Conservation (phyloP, 2,888 invertebrate species). For the Fragum fragum region DNA sequence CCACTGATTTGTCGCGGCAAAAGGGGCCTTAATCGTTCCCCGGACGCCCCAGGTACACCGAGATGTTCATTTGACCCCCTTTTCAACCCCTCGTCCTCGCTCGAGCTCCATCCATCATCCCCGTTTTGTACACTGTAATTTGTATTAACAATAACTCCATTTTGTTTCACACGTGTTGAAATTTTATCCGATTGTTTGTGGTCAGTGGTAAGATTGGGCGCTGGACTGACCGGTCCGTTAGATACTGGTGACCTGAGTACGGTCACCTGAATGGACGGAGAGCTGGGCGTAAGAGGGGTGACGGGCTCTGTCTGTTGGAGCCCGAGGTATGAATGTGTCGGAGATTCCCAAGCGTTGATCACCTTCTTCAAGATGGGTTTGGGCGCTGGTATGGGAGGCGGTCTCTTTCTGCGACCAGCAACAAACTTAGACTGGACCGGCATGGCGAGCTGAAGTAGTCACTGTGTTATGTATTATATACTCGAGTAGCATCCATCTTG, state of each 20-base stretch:
- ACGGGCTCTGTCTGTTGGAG: neutral
- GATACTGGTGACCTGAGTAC: conserved; percentile 12
- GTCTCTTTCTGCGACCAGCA: conserved; percentile 45
- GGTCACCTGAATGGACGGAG: conserved; percentile 31
- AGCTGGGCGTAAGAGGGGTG: conserved; percentile 5
- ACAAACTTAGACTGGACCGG: conserved; percentile 59
- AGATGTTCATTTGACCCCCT: neutral
- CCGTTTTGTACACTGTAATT: conserved; percentile 1
- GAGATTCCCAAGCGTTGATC: conserved; percentile 9
- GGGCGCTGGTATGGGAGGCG: conserved; percentile 51
- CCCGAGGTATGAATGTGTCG: conserved; percentile 14
- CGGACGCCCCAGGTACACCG: neutral
- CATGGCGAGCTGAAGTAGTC: conserved; percentile 15
- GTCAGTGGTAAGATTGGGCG: neutral
- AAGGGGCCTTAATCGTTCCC: neutral
- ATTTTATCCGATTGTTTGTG: neutral
- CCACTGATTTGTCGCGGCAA: conserved; percentile 58
- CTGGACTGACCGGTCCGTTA: conserved; percentile 12
- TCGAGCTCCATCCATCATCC: conserved; percentile 21
- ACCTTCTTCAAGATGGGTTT: conserved; percentile 52
- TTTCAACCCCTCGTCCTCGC: neutral
- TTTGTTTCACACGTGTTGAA: neutral
- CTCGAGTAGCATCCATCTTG: conserved; percentile 5
- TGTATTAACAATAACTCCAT: neutral
- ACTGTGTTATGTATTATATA: neutral